Percentiles rank a stretch among this genome's conserved stretches.
Conservation (phyloP, 2,113 vertebrate species). For the Halcyon malimbica region DNA sequence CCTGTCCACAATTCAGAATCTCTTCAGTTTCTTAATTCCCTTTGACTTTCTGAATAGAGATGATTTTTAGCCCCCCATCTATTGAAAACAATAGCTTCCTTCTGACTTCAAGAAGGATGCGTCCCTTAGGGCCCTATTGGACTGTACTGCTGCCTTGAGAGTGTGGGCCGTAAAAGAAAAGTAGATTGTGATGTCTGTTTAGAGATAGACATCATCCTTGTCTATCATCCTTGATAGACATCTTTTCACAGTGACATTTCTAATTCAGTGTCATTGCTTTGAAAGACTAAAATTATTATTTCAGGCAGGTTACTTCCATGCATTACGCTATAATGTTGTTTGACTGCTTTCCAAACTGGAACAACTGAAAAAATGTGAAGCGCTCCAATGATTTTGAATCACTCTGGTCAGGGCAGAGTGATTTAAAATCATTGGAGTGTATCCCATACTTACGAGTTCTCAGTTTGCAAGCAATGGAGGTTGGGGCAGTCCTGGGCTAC, state of each 20-base stretch:
- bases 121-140: neutral
- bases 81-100: conserved; percentile 40
- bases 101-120: conserved; percentile 20
- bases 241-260: neutral
- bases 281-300: conserved; percentile 25
- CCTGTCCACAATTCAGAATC: conserved; percentile 21
- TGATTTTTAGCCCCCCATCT: conserved; percentile 19
- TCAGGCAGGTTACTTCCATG: conserved; percentile 28
- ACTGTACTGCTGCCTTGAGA: neutral
- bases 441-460: conserved; percentile 40
- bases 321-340: neutral
- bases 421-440: conserved; percentile 52
- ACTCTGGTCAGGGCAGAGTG: neutral
- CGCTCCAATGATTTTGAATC: conserved; percentile 42
- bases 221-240: neutral
- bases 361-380: conserved; percentile 48
- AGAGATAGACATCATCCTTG: neutral
- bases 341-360: conserved; percentile 33
- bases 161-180: neutral
- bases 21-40: conserved; percentile 26
- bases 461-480: neutral
- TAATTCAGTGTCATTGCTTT: neutral
- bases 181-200: conserved; percentile 19
- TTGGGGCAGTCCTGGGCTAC: neutral
- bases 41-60: conserved; percentile 40